Conservation (phyloP, 2,113 vertebrate species). For the Psittacus erithacus region DNA sequence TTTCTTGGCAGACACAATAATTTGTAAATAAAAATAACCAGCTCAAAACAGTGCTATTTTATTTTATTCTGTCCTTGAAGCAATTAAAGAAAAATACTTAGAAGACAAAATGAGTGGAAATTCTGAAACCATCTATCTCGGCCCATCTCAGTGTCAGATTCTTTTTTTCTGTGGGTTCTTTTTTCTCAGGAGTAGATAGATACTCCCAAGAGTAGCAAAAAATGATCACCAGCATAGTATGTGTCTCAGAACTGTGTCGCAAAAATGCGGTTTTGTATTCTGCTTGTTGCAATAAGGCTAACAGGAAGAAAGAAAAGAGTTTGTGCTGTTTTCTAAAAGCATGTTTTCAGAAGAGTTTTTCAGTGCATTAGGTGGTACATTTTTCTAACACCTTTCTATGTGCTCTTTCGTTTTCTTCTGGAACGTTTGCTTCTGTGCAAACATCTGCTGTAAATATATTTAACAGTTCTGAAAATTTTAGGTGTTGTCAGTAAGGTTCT, state of each 20-base stretch:
- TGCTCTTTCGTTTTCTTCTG: background rate
- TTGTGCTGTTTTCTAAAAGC: background rate
- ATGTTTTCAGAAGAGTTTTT: background rate
- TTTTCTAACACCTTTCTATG: background rate
- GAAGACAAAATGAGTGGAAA: background rate
- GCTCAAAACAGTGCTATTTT: background rate
- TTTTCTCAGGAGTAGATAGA: background rate
- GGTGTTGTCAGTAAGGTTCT: background rate
- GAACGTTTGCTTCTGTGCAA: background rate
- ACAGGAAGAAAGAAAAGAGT: background rate
- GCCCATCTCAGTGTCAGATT: background rate
- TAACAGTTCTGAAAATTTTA: constrained; percentile 28
- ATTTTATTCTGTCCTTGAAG: background rate
- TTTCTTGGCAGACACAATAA: background rate
- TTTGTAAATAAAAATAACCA: background rate
- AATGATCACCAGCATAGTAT: background rate
- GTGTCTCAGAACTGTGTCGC: background rate
- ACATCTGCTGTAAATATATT: background rate
- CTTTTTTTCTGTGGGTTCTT: background rate
- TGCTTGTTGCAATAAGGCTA: background rate
- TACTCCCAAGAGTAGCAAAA: background rate
- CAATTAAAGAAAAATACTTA: background rate
- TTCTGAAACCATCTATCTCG: background rate
- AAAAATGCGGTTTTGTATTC: background rate
- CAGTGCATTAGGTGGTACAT: background rate